Evolutionary conservation across 1,140 invertebrate species (phyloP).

Genomic region (Cyclina sinensis): DNA sequence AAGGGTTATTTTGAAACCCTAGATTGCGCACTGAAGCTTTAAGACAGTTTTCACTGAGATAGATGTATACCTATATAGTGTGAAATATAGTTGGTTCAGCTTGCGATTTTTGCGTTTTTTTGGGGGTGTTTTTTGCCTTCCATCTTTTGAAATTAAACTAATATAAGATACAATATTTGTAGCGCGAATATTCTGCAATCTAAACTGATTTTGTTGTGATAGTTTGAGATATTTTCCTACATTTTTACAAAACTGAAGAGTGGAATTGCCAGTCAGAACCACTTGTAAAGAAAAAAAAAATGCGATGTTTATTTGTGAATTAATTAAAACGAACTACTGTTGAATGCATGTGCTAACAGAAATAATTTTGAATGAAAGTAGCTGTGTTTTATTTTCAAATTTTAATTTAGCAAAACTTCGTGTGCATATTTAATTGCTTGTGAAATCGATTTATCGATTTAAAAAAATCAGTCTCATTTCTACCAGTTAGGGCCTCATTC

Average conservation of each 20-base stretch:
- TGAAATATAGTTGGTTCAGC: constrained; percentile 8
- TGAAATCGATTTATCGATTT: not conserved
- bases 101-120: not conserved
- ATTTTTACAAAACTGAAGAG: too few relatives aligned
- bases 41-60: not conserved
- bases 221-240: too few relatives aligned
- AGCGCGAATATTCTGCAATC: too few relatives aligned
- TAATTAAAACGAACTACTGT: not conserved
- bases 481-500: not conserved
- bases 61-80: not conserved
- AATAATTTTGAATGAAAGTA: not conserved
- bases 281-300: not conserved
- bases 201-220: too few relatives aligned
- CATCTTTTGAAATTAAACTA: too few relatives aligned
- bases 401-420: not conserved
- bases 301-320: not conserved
- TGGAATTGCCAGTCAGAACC: not conserved
- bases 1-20: constrained; percentile 24
- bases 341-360: not conserved
- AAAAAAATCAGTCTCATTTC: not conserved
- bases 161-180: too few relatives aligned
- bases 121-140: too few relatives aligned
- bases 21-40: constrained; percentile 15
- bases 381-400: not conserved
- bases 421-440: constrained; percentile 8